A percentile compares a stretch with the other conserved stretches of the same genome.
Conservation (phyloP, 37 sponge, comb jelly and placozoan genomes). For the Ianthella basta region DNA sequence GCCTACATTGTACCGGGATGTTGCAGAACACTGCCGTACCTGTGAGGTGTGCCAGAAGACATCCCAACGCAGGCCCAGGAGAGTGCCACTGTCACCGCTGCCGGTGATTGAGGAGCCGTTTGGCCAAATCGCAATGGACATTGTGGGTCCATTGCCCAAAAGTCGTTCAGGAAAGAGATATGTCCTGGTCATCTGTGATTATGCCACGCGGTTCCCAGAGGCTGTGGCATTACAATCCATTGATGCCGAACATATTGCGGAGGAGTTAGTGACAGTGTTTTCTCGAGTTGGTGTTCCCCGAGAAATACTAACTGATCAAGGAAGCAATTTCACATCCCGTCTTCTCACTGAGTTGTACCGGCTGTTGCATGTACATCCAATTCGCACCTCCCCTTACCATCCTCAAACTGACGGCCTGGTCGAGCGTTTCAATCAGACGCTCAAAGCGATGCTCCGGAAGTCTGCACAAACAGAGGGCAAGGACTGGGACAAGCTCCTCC, state of each 20-base stretch:
- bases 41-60: constrained; percentile 14
- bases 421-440: neutral
- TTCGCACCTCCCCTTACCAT: no score
- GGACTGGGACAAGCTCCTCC: neutral
- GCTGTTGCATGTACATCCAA: neutral
- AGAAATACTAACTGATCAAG: constrained; percentile 19
- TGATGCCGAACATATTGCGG: constrained; percentile 21
- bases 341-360: neutral
- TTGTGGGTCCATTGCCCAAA: neutral
- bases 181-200: constrained; percentile 4
- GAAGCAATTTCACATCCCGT: neutral
- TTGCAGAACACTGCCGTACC: neutral
- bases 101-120: neutral
- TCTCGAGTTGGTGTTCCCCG: constrained; percentile 7
- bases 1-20: constrained; percentile 11
- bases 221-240: neutral
- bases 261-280: neutral
- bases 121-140: constrained; percentile 9
- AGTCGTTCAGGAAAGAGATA: neutral
- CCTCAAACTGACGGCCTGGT: neutral
- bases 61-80: neutral
- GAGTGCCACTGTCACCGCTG: neutral
- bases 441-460: constrained; percentile 15
- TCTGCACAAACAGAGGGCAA: neutral
- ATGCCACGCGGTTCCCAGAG: constrained; percentile 8